These are phyloP conservation scores for Pyrgilauda ruficollis DNA, from an alignment of 2,113 vertebrate species.

Conservation along the genomic window DNA sequence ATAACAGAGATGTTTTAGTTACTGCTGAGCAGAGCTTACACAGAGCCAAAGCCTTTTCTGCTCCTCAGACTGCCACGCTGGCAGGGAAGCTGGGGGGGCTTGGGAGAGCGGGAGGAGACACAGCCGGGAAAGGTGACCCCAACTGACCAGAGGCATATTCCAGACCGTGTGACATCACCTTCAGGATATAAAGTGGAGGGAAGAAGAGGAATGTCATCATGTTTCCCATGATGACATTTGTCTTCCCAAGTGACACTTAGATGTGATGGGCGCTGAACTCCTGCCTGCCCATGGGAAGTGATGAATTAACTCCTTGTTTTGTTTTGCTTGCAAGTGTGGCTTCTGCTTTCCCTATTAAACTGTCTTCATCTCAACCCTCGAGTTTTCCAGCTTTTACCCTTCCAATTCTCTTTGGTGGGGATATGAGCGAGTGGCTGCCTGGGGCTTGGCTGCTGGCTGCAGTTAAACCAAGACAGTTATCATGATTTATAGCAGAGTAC, in stretches of 20 bases:
- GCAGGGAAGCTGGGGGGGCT: background rate
- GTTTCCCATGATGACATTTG: background rate
- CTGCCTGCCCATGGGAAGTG: background rate
- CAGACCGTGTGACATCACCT: background rate
- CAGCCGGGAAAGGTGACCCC: background rate
- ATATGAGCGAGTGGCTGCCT: background rate
- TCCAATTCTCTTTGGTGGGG: background rate
- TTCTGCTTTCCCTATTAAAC: background rate
- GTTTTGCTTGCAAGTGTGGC: background rate
- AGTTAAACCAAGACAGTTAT: background rate
- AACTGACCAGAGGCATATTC: background rate
- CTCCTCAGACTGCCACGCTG: background rate
- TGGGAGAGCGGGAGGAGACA: background rate
- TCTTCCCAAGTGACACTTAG: too few relatives aligned
- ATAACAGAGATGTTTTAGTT: background rate
- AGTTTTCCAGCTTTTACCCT: background rate
- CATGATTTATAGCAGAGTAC: accelerated
- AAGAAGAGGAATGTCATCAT: background rate
- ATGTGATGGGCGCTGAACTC: background rate
- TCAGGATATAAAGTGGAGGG: background rate
- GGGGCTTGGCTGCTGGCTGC: background rate
- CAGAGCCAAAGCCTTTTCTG: background rate
- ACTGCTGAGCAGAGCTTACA: background rate
- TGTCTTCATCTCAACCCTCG: accelerated
- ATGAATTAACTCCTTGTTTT: background rate